A percentile compares a stretch with the other conserved stretches of the same genome.
phyloP scores from a whole-genome alignment of 2,113 vertebrate species.

The Illadopsis cleaveri region DNA sequence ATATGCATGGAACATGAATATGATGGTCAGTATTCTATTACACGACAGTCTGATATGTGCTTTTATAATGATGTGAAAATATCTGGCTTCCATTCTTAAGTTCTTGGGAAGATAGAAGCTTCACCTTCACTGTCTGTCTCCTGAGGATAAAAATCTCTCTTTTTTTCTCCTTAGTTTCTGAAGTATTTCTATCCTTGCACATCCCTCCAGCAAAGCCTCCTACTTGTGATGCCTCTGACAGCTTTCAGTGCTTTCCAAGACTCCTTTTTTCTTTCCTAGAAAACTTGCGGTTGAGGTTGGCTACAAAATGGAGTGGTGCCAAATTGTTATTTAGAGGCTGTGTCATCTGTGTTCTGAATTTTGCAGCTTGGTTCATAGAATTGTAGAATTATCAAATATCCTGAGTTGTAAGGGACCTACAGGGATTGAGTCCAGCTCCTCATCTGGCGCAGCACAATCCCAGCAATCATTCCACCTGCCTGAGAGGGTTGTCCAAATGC shows the following conservation, averaged over 20 bases:
- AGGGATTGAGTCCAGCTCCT: neutral
- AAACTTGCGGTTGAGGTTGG: neutral
- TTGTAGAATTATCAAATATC: neutral
- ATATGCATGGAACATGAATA: neutral
- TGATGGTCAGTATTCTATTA: neutral
- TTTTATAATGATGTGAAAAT: neutral
- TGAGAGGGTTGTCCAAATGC: neutral
- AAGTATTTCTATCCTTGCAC: neutral
- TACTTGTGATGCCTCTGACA: neutral
- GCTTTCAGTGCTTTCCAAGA: neutral
- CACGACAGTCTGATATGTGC: accelerated
- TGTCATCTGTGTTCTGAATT: neutral
- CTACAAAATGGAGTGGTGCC: neutral
- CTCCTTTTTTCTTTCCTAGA: neutral
- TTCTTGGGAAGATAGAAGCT: neutral
- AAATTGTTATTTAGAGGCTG: neutral
- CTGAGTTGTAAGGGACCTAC: neutral
- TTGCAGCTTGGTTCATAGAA: neutral
- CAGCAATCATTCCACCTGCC: neutral
- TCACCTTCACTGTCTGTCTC: neutral
- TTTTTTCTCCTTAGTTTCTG: neutral
- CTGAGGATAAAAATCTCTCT: neutral
- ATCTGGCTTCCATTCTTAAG: neutral
- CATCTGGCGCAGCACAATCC: neutral
- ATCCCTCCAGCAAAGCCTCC: neutral